Base-by-base conservation (phyloP, 2,888 invertebrate genomes). In the Acronicta aceris region DNA sequence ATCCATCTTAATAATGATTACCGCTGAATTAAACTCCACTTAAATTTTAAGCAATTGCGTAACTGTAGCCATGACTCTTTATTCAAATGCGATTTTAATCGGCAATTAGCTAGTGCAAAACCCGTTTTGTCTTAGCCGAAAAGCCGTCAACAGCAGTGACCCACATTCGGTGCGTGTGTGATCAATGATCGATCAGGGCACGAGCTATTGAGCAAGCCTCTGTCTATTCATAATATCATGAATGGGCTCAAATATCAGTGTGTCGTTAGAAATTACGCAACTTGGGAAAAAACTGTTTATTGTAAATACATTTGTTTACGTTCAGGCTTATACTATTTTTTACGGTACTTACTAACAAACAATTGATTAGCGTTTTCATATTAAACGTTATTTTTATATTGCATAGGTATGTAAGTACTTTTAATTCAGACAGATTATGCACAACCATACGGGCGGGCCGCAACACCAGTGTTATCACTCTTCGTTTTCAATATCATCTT, bases 181-280 rank as follows among this genome's bases (percentile, higher is more conserved):
- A 82, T 83, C 79, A 77, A 66, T 78, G 79, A 78, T 81, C 79
- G 73, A 78, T 76, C 78, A 71, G 64, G 74, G 74, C 78, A 79
- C 84, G 81, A 78, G 74, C 73, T 82, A 86, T 90, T 90, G 88
- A 79, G 88, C 84, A 90, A 90, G 81, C 69, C 74, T 67, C 53
- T 58, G 71, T 80, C 84, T 84, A 85, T 86, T 84, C 79, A 83
- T 74, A n/a, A n/a, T n/a, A 79, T 74, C 76, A 81, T 86, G 84
- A 86, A 87, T 87, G 82, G 74, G 66, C 68, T 81, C 76, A 85
- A 88, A 88, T 88, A 86, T 85, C 88, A 87, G 74, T 71, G 78
- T 84, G 87, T 81, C 85, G 82, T 82, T 79, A 63, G 63, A 60
- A 64, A 70, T 85, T 83, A 75, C 71, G 81, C 79, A 85, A 85